phyloP scores from a whole-genome alignment of 2,888 invertebrate species.

The Blomia tropicalis region DNA sequence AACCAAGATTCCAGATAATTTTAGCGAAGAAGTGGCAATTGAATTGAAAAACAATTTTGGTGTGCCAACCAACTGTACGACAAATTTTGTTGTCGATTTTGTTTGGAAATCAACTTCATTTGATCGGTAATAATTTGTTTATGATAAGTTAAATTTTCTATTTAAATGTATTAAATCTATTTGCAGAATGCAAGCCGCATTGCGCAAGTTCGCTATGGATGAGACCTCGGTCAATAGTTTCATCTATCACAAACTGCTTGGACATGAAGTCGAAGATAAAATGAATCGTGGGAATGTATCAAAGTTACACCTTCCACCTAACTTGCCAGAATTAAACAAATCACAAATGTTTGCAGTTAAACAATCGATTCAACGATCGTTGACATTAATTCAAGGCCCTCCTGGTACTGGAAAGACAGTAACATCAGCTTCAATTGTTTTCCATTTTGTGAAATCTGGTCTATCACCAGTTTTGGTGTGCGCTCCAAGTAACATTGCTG shows the following conservation, averaged over 20 bases:
- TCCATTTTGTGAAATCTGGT: conserved; percentile 84
- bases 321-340: conserved; percentile 89
- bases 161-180: background rate
- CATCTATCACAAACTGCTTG: conserved; percentile 88
- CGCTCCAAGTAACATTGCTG: conserved; percentile 97
- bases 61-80: conserved; percentile 80
- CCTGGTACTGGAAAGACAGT: conserved; percentile 98
- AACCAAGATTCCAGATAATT: conserved; percentile 57
- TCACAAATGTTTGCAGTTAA: conserved; percentile 97
- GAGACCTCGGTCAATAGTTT: conserved; percentile 90
- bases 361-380: conserved; percentile 84
- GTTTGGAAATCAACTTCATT: conserved; percentile 99
- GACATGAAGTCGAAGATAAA: conserved; percentile 84
- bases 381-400: conserved; percentile 86
- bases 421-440: conserved; percentile 96
- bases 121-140: conserved; percentile 51
- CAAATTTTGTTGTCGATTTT: conserved; percentile 93
- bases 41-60: conserved; percentile 81
- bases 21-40: conserved; percentile 91
- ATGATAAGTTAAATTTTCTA: conserved; percentile 10
- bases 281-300: conserved; percentile 49
- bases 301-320: conserved; percentile 90
- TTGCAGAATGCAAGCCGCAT: conserved; percentile 74
- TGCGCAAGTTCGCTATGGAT: conserved; percentile 87
- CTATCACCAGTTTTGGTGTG: conserved; percentile 84